Evolutionary conservation across 2,888 invertebrate genomes (phyloP).

Genomic region (Lysandra coridon): DNA sequence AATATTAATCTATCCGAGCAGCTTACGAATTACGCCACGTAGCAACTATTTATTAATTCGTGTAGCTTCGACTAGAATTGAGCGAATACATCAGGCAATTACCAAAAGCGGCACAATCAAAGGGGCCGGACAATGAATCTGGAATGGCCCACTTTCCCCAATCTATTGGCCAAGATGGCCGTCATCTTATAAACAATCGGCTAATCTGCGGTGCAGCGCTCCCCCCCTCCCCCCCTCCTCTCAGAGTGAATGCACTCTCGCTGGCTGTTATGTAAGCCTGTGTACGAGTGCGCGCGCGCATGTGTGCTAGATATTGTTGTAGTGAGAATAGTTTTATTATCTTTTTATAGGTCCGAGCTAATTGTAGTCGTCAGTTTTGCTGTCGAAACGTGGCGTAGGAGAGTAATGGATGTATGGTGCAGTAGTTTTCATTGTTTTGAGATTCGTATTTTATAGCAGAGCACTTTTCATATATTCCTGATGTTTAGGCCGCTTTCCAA

Average conservation of each 20-base stretch:
- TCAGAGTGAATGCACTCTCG: conserved; percentile 75
- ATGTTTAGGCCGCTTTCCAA: not conserved
- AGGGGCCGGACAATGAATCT: not conserved
- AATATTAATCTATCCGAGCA: not conserved
- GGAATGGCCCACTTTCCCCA: conserved; percentile 31
- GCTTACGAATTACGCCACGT: conserved; percentile 4
- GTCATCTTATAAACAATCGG: conserved; percentile 38
- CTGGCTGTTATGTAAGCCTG: conserved; percentile 65
- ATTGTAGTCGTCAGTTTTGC: not conserved
- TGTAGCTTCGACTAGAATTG: conserved; percentile 14
- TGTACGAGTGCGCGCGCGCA: conserved; percentile 40
- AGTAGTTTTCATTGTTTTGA: not conserved
- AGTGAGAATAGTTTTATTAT: conserved; percentile 24
- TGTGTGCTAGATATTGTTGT: conserved; percentile 32
- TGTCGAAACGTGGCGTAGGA: not conserved
- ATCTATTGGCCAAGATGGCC: conserved; percentile 30
- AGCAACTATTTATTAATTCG: not conserved
- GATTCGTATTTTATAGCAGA: not conserved
- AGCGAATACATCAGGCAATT: conserved; percentile 32
- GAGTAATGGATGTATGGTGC: not conserved
- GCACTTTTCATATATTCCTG: too few relatives aligned
- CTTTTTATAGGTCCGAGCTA: conserved; percentile 25
- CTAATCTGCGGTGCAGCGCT: conserved; percentile 54
- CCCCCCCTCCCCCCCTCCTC: conserved; percentile 39
- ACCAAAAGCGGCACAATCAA: conserved; percentile 16